Evolutionary conservation across 2,888 invertebrate genomes (phyloP).

Genomic region (Danaus chrysippus): DNA sequence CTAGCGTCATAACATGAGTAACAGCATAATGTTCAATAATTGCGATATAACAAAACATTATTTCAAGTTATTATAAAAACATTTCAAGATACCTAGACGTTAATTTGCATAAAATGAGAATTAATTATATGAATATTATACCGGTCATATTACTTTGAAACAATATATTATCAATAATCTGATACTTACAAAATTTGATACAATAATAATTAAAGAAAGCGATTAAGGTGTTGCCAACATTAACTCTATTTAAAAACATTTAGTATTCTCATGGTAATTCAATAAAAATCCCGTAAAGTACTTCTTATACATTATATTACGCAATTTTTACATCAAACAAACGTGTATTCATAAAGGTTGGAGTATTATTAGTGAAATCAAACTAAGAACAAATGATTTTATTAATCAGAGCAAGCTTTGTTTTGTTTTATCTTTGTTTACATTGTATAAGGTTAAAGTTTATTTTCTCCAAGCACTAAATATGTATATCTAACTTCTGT

Average conservation of each 20-base stretch:
- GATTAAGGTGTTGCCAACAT: conserved; percentile 9
- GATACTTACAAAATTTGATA: background rate
- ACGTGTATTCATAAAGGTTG: no score
- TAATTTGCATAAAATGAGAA: background rate
- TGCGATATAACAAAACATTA: background rate
- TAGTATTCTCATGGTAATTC: background rate
- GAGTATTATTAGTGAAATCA: no score
- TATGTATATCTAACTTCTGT: no score
- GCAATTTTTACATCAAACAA: no score
- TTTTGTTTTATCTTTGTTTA: no score
- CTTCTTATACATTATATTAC: no score
- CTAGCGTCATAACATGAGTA: conserved; percentile 13
- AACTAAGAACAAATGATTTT: no score
- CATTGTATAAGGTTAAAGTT: no score
- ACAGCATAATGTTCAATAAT: background rate
- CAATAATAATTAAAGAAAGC: conserved; percentile 9
- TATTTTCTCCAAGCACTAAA: no score
- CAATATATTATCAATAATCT: background rate
- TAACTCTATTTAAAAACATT: background rate
- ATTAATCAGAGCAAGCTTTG: no score
- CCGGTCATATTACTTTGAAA: background rate
- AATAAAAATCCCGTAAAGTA: no score
- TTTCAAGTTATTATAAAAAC: conserved; percentile 4
- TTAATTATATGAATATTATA: background rate
- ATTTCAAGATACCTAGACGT: background rate